These are phyloP conservation scores for Odiellus spinosus DNA, from an alignment of 2,888 invertebrate genomes.

Conservation along the genomic window DNA sequence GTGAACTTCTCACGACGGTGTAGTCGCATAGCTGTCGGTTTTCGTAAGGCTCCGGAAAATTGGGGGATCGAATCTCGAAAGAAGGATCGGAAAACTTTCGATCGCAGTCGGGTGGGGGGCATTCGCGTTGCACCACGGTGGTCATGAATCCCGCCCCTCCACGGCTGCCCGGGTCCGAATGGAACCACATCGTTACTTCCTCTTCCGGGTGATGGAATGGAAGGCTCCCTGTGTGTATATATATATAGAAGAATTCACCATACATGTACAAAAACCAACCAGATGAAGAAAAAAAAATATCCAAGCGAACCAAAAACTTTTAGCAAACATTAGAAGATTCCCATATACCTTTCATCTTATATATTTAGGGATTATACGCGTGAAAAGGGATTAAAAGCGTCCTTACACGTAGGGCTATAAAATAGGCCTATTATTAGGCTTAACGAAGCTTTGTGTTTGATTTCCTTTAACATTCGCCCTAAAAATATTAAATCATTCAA, in stretches of 20 bases:
- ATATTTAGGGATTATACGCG: no score
- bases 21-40: constrained; percentile 12
- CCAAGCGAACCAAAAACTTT: no score
- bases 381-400: no score
- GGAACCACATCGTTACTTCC: constrained; percentile 16
- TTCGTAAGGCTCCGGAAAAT: constrained; percentile 14
- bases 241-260: neutral
- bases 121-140: constrained; percentile 16
- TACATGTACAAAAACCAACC: no score
- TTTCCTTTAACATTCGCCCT: no score
- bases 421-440: no score
- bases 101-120: constrained; percentile 13
- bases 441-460: no score
- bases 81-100: constrained; percentile 4
- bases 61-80: constrained; percentile 11
- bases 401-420: no score
- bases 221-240: constrained; percentile 8
- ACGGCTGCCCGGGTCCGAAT: constrained; percentile 13
- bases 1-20: constrained; percentile 9
- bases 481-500: no score
- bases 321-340: no score
- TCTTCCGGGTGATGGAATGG: constrained; percentile 10
- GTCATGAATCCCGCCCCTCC: constrained; percentile 15
- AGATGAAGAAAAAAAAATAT: no score
- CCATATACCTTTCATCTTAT: no score